These are phyloP conservation scores for Drosophila nr. perissopoda DNA, from an alignment of 2,888 invertebrate genomes.

Conservation along the genomic window DNA sequence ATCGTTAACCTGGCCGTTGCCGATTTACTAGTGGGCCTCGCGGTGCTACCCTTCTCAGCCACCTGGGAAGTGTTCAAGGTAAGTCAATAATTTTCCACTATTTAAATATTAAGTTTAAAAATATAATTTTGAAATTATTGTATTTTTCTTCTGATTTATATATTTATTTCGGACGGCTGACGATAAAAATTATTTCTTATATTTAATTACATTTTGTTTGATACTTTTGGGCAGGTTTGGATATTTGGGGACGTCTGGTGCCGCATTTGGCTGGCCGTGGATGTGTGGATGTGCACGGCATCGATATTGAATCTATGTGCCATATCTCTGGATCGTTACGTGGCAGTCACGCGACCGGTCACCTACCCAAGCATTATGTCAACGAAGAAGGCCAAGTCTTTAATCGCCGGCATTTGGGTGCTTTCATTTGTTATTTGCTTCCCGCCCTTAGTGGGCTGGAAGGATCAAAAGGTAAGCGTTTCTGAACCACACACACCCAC, in stretches of 20 bases:
- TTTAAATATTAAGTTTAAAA: neutral
- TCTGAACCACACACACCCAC: constrained; percentile 6
- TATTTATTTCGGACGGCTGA: neutral
- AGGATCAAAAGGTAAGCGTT: constrained; percentile 88
- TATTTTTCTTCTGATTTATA: neutral
- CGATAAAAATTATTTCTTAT: neutral
- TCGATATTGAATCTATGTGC: constrained; percentile 98
- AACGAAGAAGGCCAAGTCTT: constrained; percentile 92
- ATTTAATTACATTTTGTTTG: neutral
- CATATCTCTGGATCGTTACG: constrained; percentile 97
- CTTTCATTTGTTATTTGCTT: constrained; percentile 98
- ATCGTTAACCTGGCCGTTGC: constrained; percentile 98
- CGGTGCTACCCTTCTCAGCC: constrained; percentile 97
- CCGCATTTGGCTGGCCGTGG: constrained; percentile 97
- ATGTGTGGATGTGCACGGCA: constrained; percentile 99
- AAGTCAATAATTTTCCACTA: constrained; percentile 57
- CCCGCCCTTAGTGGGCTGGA: constrained; percentile 98
- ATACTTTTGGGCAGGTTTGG: constrained; percentile 91
- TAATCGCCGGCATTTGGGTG: constrained; percentile 97
- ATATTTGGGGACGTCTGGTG: constrained; percentile 98
- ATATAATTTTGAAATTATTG: neutral
- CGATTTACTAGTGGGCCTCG: constrained; percentile 97
- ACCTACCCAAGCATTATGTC: constrained; percentile 97
- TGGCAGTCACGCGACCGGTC: constrained; percentile 98
- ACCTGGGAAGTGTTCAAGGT: constrained; percentile 97